Evolutionary conservation across 2,888 invertebrate species (phyloP).

Genomic region (Disparrhopalites patrizii): DNA sequence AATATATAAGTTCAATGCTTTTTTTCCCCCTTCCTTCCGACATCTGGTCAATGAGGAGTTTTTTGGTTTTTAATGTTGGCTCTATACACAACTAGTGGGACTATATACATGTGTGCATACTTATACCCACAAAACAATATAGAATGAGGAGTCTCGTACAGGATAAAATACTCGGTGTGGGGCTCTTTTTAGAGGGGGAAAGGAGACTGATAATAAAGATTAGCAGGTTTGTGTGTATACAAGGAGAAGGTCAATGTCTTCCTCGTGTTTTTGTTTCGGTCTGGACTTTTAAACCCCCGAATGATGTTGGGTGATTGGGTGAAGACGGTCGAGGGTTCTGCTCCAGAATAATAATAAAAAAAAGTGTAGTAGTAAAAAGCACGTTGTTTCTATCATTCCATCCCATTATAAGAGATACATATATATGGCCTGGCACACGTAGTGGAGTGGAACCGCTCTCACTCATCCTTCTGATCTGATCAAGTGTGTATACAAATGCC

Average conservation of each 20-base stretch:
- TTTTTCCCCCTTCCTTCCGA: no score
- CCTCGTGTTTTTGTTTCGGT: constrained; percentile 21
- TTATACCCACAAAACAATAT: no score
- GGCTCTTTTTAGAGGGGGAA: no score
- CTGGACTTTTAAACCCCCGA: constrained; percentile 40
- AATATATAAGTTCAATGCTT: constrained; percentile 11
- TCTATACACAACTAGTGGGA: no score
- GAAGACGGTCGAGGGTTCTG: constrained; percentile 1
- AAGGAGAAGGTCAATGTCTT: constrained; percentile 43
- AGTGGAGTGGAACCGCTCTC: neutral
- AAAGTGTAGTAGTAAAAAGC: no score
- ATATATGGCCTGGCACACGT: neutral
- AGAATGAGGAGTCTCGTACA: no score
- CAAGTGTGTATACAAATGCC: constrained; percentile 33
- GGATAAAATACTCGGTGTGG: no score
- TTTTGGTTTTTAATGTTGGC: no score
- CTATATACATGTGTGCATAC: no score
- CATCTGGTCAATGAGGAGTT: constrained; percentile 4
- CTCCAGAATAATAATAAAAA: neutral
- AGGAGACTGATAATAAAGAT: constrained; percentile 17
- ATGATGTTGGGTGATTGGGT: neutral
- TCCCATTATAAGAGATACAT: neutral
- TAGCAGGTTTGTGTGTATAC: constrained; percentile 41
- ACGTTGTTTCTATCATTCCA: neutral
- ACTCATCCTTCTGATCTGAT: constrained; percentile 27